Percentiles rank a stretch among this genome's conserved stretches.
These are phyloP conservation scores for Oreochromis tanganicae DNA, from an alignment of 2,113 vertebrate species.

Conservation along the genomic window DNA sequence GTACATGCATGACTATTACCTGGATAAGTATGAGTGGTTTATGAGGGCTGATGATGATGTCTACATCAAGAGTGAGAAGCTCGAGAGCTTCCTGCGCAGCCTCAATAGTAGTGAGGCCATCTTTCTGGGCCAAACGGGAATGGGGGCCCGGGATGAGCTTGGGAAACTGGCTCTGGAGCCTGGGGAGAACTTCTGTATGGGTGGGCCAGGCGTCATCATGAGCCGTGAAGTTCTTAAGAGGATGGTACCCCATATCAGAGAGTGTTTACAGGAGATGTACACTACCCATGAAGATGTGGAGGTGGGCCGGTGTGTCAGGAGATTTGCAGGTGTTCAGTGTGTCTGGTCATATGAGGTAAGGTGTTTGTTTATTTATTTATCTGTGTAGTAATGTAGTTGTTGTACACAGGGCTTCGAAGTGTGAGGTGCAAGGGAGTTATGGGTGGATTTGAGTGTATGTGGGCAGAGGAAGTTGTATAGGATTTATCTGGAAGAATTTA, in stretches of 20 bases:
- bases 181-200: slow-evolving; percentile 93
- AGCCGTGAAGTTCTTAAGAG: slow-evolving; percentile 83
- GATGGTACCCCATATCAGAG: slow-evolving; percentile 86
- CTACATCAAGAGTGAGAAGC: slow-evolving; percentile 86
- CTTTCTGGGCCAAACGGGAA: slow-evolving; percentile 85
- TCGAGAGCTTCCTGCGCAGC: slow-evolving; percentile 91
- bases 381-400: background rate
- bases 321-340: slow-evolving; percentile 88
- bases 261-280: slow-evolving; percentile 90
- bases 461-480: background rate
- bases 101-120: slow-evolving; percentile 94
- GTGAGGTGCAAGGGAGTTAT: background rate
- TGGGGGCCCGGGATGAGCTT: slow-evolving; percentile 85
- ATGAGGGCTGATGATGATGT: slow-evolving; percentile 91
- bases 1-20: slow-evolving; percentile 89
- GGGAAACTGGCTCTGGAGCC: slow-evolving; percentile 88
- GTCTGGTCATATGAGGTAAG: slow-evolving; percentile 93
- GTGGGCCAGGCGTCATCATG: slow-evolving; percentile 89
- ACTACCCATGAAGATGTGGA: slow-evolving; percentile 91
- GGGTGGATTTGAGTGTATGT: background rate
- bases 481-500: background rate
- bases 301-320: slow-evolving; percentile 85
- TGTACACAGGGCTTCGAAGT: background rate
- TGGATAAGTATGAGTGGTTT: slow-evolving; percentile 89
- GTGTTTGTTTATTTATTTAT: background rate